These are phyloP conservation scores for Eucera pruinosa DNA, from an alignment of 2,888 invertebrate species.

Conservation along the genomic window DNA sequence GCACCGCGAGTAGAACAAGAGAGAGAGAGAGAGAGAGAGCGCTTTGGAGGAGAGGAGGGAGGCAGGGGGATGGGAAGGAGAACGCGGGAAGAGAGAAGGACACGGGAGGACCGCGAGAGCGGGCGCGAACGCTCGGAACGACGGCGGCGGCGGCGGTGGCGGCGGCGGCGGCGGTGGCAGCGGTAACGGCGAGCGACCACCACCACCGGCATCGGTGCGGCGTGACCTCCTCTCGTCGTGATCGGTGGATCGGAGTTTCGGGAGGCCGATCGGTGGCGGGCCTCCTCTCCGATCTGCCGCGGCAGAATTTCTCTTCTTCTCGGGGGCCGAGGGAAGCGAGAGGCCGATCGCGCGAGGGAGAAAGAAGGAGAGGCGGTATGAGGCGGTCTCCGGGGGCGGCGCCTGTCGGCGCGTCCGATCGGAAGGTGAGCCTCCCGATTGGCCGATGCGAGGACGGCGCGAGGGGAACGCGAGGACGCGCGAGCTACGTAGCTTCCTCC, in stretches of 20 bases:
- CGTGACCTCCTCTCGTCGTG: conserved; percentile 65
- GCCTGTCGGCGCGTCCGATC: conserved; percentile 72
- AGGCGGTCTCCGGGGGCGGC: conserved; percentile 79
- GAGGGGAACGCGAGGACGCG: conserved; percentile 74
- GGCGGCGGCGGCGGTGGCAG: neutral
- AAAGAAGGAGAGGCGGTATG: conserved; percentile 74
- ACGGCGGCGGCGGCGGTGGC: neutral
- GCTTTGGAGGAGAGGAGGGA: conserved; percentile 8
- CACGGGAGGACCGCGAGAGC: conserved; percentile 5
- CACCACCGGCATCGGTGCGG: conserved; percentile 54
- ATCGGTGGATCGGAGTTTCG: conserved; percentile 69
- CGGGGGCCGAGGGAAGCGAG: conserved; percentile 54
- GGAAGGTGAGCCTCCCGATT: conserved; percentile 69
- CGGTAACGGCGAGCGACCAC: conserved; percentile 30
- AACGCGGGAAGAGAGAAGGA: conserved; percentile 13
- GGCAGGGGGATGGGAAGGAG: neutral
- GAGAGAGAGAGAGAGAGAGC: conserved; percentile 36
- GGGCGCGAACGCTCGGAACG: conserved; percentile 5
- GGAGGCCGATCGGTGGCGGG: conserved; percentile 67
- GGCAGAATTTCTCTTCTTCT: conserved; percentile 57
- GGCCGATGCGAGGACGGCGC: conserved; percentile 61
- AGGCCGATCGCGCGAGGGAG: conserved; percentile 60
- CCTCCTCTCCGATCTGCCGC: conserved; percentile 63
- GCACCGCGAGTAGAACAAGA: too few species aligned
- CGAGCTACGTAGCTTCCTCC: conserved; percentile 66